phyloP scores from a whole-genome alignment of 1,140 invertebrate species.

The Pseudobourletiella spinata region DNA sequence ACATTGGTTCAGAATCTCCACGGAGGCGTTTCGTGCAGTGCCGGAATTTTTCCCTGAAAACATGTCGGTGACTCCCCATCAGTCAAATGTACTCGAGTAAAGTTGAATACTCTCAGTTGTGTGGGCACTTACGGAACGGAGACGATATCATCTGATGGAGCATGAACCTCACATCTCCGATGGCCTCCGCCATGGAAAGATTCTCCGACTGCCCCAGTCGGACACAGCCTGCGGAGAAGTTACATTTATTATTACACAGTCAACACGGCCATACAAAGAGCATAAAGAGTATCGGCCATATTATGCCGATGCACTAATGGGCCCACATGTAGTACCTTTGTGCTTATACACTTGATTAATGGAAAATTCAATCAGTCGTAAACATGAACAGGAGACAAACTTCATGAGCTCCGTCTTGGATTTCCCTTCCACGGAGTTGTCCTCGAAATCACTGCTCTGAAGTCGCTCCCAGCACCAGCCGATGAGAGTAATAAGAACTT shows the following conservation, averaged over 20 bases:
- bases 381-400: conserved; percentile 29
- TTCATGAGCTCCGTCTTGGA: conserved; percentile 26
- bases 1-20: conserved; percentile 73
- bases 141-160: conserved; percentile 76
- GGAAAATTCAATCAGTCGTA: conserved; percentile 32
- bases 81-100: too few relatives aligned
- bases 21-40: neutral
- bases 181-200: conserved; percentile 60
- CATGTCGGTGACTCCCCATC: too few relatives aligned
- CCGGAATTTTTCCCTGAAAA: neutral
- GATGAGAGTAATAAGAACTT: conserved; percentile 28
- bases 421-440: neutral
- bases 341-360: conserved; percentile 34
- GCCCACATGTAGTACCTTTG: conserved; percentile 17
- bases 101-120: too few relatives aligned
- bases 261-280: too few relatives aligned
- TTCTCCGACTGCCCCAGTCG: conserved; percentile 39
- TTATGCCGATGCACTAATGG: neutral
- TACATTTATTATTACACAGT: too few relatives aligned
- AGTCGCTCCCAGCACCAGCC: conserved; percentile 32
- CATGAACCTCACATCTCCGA: conserved; percentile 73
- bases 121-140: conserved; percentile 37
- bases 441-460: conserved; percentile 10
- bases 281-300: too few relatives aligned
- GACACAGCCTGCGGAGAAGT: conserved; percentile 29